Evolutionary conservation across 2,797 vertebrate genomes (phyloP).

Genomic region (Coilia nasus): DNA sequence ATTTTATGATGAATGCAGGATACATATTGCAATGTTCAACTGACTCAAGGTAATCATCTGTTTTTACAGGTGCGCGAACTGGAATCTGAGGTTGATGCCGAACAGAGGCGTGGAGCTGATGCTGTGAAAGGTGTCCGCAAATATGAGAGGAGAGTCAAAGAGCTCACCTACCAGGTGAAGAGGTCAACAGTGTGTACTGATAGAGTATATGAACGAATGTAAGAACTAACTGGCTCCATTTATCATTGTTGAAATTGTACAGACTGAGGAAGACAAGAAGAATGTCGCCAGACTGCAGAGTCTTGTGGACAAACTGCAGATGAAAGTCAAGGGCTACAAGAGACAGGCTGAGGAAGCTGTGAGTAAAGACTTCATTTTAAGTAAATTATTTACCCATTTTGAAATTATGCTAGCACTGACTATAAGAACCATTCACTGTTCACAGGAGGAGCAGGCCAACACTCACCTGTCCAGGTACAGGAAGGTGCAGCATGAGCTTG

Average conservation of each 20-base stretch:
- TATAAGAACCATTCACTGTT: background rate
- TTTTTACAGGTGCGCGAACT: slow-evolving; percentile 78
- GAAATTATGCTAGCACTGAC: background rate
- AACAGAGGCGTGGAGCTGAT: slow-evolving; percentile 78
- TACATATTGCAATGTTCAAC: background rate
- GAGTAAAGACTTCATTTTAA: slow-evolving; percentile 60
- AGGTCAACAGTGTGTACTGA: background rate
- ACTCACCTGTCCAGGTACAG: slow-evolving; percentile 84
- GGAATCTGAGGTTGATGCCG: slow-evolving; percentile 78
- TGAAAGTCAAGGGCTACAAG: slow-evolving; percentile 80
- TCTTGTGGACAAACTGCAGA: slow-evolving; percentile 78
- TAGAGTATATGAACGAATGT: background rate
- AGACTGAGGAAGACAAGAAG: slow-evolving; percentile 78
- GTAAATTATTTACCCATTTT: too few species aligned
- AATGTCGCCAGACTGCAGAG: slow-evolving; percentile 78
- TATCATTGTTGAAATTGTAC: background rate
- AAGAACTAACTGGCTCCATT: background rate
- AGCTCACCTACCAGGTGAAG: slow-evolving; percentile 81
- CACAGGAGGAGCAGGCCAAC: slow-evolving; percentile 89
- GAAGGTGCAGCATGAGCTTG: slow-evolving; percentile 88
- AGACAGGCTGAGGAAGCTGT: slow-evolving; percentile 79
- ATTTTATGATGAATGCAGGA: background rate
- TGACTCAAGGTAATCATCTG: background rate
- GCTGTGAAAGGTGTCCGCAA: slow-evolving; percentile 78
- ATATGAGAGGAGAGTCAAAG: slow-evolving; percentile 81